phyloP scores from a whole-genome alignment of 2,888 invertebrate species.

The Cheiracanthium punctorium region DNA sequence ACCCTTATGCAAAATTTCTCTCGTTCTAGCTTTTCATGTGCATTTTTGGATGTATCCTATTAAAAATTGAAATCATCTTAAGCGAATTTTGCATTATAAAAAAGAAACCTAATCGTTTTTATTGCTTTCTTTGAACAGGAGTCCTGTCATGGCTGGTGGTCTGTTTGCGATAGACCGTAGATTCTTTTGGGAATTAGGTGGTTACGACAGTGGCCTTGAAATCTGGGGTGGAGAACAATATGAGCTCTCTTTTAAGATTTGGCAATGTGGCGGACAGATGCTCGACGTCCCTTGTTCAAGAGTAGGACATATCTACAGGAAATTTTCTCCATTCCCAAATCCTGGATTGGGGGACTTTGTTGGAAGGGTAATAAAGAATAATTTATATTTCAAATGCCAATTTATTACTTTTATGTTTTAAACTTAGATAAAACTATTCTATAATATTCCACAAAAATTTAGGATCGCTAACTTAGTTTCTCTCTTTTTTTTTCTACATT shows the following conservation, averaged over 20 bases:
- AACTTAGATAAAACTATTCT: no score
- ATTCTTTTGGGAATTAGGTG: constrained; percentile 97
- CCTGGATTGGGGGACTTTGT: constrained; percentile 93
- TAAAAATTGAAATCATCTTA: no score
- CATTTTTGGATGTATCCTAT: no score
- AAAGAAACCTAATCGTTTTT: no score
- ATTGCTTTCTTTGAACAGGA: no score
- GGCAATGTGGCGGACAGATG: constrained; percentile 96
- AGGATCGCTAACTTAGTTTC: no score
- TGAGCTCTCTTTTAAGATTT: constrained; percentile 96
- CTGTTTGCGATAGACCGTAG: constrained; percentile 93
- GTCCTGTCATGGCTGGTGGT: constrained; percentile 98
- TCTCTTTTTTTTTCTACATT: no score
- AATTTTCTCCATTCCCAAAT: constrained; percentile 91
- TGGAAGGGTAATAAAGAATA: constrained; percentile 79
- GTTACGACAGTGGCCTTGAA: constrained; percentile 92
- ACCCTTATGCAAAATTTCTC: no score
- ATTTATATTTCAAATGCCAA: not conserved
- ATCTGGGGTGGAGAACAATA: constrained; percentile 99
- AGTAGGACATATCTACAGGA: constrained; percentile 92
- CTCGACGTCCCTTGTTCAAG: constrained; percentile 95
- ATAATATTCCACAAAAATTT: no score
- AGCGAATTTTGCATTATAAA: no score
- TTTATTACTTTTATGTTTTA: not conserved
- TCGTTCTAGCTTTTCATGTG: constrained; percentile 14